Conservation (phyloP, 1,140 invertebrate species). For the Nixonia krombeini region DNA sequence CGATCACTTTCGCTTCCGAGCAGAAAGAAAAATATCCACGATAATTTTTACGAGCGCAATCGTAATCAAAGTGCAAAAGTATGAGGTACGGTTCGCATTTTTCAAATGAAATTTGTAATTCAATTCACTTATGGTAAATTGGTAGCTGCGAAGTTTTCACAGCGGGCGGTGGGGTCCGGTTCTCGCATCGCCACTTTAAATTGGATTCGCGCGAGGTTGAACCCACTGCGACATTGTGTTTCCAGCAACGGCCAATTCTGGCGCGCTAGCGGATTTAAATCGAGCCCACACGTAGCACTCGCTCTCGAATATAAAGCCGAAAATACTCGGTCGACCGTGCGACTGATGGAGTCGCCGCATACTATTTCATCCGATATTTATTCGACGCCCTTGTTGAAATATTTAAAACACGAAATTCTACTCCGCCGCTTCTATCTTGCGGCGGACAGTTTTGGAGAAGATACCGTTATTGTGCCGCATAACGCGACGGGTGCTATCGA, state of each 20-base stretch:
- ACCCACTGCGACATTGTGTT: slow-evolving; percentile 37
- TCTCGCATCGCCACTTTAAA: slow-evolving; percentile 39
- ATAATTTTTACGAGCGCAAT: too few species aligned
- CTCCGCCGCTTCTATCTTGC: slow-evolving; percentile 42
- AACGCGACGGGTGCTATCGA: slow-evolving; percentile 50
- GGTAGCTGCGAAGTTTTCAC: slow-evolving; percentile 36
- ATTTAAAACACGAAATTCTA: slow-evolving; percentile 50
- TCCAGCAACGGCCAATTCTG: slow-evolving; percentile 46
- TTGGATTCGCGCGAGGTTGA: slow-evolving; percentile 44
- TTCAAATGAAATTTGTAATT: slow-evolving; percentile 48
- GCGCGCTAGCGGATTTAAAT: slow-evolving; percentile 44
- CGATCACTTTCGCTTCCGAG: too few species aligned
- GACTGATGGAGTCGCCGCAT: slow-evolving; percentile 40
- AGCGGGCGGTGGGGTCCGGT: slow-evolving; percentile 6
- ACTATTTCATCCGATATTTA: slow-evolving; percentile 48
- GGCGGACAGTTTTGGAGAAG: slow-evolving; percentile 42
- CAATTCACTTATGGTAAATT: slow-evolving; percentile 46
- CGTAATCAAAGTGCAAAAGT: background rate
- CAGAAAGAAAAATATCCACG: too few species aligned
- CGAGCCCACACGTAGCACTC: slow-evolving; percentile 17
- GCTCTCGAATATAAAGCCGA: slow-evolving; percentile 46
- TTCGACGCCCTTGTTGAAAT: slow-evolving; percentile 44
- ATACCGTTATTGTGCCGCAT: slow-evolving; percentile 47
- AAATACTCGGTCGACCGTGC: slow-evolving; percentile 46
- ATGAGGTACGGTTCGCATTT: slow-evolving; percentile 5